A percentile compares a stretch with the other conserved stretches of the same genome.
phyloP scores from a whole-genome alignment of 2,113 vertebrate genomes.

The Stictonetta naevosa region DNA sequence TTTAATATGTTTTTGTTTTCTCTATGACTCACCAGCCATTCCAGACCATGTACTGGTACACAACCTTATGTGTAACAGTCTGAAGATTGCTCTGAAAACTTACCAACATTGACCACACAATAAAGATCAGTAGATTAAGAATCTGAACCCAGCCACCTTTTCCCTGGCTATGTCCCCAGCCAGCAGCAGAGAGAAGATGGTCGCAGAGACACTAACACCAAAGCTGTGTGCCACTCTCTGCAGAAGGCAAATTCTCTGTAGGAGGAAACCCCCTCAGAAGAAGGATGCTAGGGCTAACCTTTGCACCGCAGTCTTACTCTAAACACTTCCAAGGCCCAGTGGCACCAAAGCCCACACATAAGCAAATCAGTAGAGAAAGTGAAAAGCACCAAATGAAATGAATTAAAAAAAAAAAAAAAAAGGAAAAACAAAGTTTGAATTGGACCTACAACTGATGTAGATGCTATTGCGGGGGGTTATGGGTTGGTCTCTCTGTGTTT shows the following conservation, averaged over 20 bases:
- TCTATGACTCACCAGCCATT: neutral
- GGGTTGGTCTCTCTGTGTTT: neutral
- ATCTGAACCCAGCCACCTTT: neutral
- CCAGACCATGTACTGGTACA: rapidly evolving
- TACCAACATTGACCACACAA: neutral
- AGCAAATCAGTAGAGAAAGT: neutral
- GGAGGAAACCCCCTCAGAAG: neutral
- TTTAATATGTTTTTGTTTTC: neutral
- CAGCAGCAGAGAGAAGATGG: neutral
- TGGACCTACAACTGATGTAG: neutral
- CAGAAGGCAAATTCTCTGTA: neutral
- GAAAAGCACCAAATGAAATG: neutral
- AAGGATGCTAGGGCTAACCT: neutral
- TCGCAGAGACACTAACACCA: neutral
- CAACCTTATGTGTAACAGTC: neutral
- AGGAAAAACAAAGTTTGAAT: neutral
- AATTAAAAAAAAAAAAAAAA: neutral
- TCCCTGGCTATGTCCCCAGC: neutral
- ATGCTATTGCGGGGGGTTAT: neutral
- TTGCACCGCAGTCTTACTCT: neutral
- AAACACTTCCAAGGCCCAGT: neutral
- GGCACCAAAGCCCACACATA: neutral
- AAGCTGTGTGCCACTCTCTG: neutral
- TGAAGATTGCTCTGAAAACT: neutral
- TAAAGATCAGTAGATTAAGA: neutral